Base-by-base conservation (phyloP, 2,888 invertebrate species). In the Xestia sexstrigata region DNA sequence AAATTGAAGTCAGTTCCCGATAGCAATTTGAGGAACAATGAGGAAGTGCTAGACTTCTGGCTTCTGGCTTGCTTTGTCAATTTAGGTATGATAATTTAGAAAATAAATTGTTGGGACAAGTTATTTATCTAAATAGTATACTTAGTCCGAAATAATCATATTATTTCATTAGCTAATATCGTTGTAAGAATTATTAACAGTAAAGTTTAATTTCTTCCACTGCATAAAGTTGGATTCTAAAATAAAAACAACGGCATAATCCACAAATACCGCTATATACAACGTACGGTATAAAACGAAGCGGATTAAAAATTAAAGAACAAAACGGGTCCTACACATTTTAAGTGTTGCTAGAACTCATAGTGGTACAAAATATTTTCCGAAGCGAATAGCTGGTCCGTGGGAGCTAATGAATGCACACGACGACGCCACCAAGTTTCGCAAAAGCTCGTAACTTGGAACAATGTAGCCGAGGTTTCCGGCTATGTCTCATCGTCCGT, bases 1-100 rank as follows among this genome's bases (percentile, higher is more conserved):
- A 93, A 93, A 92, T 92, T 92, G 90, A 93, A 92, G 93, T 90
- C 89, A 89, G 84, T 89, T 89, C 71, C 78, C 84, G 80, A 88
- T 88, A 78, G 76, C 86, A 86, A 88, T 87, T 87, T 81, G 67
- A 78, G 73, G 78, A 70, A 80, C 79, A 83, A 83, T 26, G 63
- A 39, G 70, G 74, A 75, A 76, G 70, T 74, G 72, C 45, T 47
- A 72, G 81, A 77, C 71, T 78, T 65, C 23, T 11, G 65, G 82
- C 81, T 79, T 55, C 76, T 78, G 42, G 71, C 42, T 74, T 67
- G 75, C 39, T 71, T 9, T 20, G 35, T 62, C 30, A 60, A 30
- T 62, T 20, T 30, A 35, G 1, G 26, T 72, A 75, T 75, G 55
- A 11, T 63, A 74, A 71, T 82, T 23, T 20, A 23, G 20, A 74